phyloP scores from a whole-genome alignment of 2,113 vertebrate species.

The Ptyas mucosa region DNA sequence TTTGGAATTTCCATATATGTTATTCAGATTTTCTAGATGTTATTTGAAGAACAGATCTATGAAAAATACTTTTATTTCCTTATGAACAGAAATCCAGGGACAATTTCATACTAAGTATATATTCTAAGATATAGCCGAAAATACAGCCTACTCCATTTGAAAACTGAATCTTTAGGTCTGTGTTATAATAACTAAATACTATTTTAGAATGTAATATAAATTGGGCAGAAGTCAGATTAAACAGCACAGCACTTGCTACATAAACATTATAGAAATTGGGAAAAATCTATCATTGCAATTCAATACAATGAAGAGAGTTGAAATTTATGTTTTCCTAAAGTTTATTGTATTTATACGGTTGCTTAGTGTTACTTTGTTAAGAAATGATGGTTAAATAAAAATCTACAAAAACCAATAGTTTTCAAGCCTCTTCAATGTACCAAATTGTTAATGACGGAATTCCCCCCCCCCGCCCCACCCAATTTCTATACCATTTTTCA shows the following conservation, averaged over 20 bases:
- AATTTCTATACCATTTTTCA: background rate
- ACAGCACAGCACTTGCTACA: background rate
- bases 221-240: background rate
- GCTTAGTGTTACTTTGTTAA: background rate
- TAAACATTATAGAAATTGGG: background rate
- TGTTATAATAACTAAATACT: background rate
- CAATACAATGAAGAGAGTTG: background rate
- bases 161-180: background rate
- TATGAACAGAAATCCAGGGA: background rate
- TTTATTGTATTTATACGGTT: background rate
- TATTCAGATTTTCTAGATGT: background rate
- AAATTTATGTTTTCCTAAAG: background rate
- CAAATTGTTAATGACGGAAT: background rate
- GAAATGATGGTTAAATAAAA: background rate
- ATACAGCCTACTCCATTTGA: background rate
- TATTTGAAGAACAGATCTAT: background rate
- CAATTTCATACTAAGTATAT: background rate
- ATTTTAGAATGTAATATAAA: background rate
- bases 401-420: background rate
- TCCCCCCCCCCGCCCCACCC: accelerated
- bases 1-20: background rate
- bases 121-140: background rate
- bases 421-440: background rate
- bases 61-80: background rate
- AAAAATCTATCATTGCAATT: background rate